A percentile compares a stretch with the other conserved stretches of the same genome.
These are phyloP conservation scores for Mastomys coucha DNA, from an alignment of 2,113 vertebrate species.

Conservation along the genomic window DNA sequence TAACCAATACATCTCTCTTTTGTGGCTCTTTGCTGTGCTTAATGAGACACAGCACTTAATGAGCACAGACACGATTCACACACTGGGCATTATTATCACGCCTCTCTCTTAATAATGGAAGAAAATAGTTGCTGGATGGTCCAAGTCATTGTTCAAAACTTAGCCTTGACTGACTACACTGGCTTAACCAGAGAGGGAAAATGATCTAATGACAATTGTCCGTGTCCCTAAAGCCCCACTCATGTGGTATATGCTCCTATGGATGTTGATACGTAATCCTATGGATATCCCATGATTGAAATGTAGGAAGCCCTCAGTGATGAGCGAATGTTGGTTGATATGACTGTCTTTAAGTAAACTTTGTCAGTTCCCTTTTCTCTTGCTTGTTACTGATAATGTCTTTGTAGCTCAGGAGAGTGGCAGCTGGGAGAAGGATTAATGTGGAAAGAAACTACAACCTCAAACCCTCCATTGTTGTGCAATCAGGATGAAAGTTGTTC, in stretches of 20 bases:
- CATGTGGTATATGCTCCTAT: background rate
- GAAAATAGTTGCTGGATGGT: background rate
- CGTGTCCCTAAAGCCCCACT: background rate
- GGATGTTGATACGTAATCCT: background rate
- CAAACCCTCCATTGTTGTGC: slow-evolving; percentile 68
- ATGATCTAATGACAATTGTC: background rate
- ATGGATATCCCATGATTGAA: background rate
- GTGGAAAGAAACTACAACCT: slow-evolving; percentile 67
- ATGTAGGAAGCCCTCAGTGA: background rate
- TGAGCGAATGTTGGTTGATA: too few species aligned
- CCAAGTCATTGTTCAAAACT: slow-evolving; percentile 6
- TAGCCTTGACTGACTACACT: background rate
- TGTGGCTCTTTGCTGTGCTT: background rate
- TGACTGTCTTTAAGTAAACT: background rate
- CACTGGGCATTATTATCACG: background rate
- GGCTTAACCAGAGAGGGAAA: background rate
- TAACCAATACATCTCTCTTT: background rate
- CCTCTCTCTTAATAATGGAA: background rate
- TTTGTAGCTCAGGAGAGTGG: slow-evolving; percentile 4
- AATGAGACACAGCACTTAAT: too few species aligned
- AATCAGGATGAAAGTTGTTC: slow-evolving; percentile 34
- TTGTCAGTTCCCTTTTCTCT: background rate
- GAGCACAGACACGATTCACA: too few species aligned
- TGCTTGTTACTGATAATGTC: background rate
- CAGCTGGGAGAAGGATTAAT: slow-evolving; percentile 52